phyloP scores from a whole-genome alignment of 53 echinoderm and acorn worm genomes.

The Henricia sp. region DNA sequence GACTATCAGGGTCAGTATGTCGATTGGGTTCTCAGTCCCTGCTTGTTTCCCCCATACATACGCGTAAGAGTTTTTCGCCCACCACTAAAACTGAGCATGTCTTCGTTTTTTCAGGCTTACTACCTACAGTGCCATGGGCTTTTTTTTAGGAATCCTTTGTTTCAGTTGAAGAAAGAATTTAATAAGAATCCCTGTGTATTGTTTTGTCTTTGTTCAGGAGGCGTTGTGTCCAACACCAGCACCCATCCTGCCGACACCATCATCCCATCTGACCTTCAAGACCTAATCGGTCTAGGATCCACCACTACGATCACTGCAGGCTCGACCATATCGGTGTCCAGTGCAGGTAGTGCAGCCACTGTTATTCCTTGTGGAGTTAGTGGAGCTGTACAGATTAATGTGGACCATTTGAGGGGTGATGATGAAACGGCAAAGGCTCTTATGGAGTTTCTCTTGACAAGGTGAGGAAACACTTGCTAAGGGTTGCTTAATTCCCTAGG shows the following conservation, averaged over 20 bases:
- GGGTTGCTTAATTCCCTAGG: too few species aligned
- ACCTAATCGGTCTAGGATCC: conserved; percentile 81
- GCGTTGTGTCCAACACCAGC: conserved; percentile 59
- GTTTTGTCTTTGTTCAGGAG: conserved; percentile 55
- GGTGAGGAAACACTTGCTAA: conserved; percentile 65
- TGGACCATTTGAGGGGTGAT: conserved; percentile 78
- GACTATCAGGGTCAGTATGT: too few species aligned
- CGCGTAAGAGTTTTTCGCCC: too few species aligned
- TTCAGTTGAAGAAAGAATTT: too few species aligned
- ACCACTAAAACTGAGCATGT: too few species aligned
- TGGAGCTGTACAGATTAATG: conserved; percentile 74
- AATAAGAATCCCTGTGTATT: too few species aligned
- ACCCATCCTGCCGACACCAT: conserved; percentile 86
- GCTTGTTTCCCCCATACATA: too few species aligned
- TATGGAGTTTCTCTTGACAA: conserved; percentile 94
- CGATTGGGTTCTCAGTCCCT: too few species aligned
- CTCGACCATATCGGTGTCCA: conserved; percentile 84
- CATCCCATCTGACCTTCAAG: conserved; percentile 69
- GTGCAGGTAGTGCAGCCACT: conserved; percentile 82
- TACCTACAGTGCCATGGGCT: too few species aligned
- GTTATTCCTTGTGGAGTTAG: conserved; percentile 81
- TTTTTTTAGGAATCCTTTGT: too few species aligned
- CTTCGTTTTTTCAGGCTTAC: too few species aligned
- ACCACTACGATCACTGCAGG: conserved; percentile 81
- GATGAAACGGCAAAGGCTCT: conserved; percentile 92